Evolutionary conservation across 1,140 invertebrate genomes (phyloP), one percentile per base, ranked within the genome.

Genomic region (Zaprionus inermis): DNA sequence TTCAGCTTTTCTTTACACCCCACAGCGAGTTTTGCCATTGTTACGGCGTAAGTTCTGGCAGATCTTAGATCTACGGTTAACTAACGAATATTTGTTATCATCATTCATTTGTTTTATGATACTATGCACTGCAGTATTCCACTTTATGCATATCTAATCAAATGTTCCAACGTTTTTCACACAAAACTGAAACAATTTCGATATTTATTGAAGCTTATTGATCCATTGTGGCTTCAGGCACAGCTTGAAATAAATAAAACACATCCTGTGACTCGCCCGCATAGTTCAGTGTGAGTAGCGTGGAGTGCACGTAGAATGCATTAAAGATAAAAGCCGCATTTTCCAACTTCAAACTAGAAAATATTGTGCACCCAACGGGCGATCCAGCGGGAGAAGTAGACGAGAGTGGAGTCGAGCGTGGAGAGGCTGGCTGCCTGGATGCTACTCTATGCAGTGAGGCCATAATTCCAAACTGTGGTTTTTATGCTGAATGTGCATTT

Each of bases 401-500:
- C 63, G 49, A 49, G 32, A 22, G 46, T n/a, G 24, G 55, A 36
- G 11, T 10, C 16, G 11, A 2, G 18, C n/a, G 22, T 20, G 38
- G 5, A 5, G 24, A 9, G 28, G 36, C 9, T 20, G n/a, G 55
- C 18, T 16, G 38, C 24, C 34, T 51, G 30, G 20, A 38, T 70
- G 59, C 52, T 65, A 80, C 64, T 64, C 44, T 63, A 71, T 74
- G 67, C 74, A 80, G 69, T 71, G 70, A 74, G 79, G 83, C 66
- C 77, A 83, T 86, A 79, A 83, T 82, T 86, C 74, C 72, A 71
- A 77, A 79, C 82, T 88, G 72, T 74, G 83, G 82, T 74, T 82
- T 86, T 79, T 79, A 70, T 82, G 82, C 68, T 86, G 72, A 79
- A 88, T 86, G 83, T 86, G 83, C 83, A 88, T 86, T 86, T 86